Evolutionary conservation across 2,888 invertebrate genomes (phyloP).

Genomic region (Sinelater perroti): DNA sequence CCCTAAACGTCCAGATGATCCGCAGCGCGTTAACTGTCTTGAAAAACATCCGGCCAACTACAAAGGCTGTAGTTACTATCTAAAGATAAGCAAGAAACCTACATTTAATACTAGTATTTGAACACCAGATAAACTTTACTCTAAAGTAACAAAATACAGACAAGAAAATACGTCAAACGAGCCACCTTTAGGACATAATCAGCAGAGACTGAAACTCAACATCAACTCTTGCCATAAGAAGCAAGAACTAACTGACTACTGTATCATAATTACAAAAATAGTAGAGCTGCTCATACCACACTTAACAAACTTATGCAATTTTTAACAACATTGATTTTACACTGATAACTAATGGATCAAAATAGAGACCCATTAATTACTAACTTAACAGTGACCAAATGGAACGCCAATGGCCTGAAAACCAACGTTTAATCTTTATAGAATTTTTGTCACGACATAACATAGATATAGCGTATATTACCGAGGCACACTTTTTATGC

Average conservation of each 20-base stretch:
- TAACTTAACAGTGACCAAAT: not conserved
- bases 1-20: no score
- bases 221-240: not conserved
- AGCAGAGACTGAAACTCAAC: not conserved
- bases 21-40: no score
- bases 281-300: no score
- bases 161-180: not conserved
- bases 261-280: not conserved
- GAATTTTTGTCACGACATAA: not conserved
- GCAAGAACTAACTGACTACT: not conserved
- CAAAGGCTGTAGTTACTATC: no score
- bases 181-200: not conserved
- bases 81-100: not conserved
- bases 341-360: not conserved
- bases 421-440: not conserved
- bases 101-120: not conserved
- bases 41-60: no score
- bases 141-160: not conserved
- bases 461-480: not conserved
- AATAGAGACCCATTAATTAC: not conserved
- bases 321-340: not conserved
- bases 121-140: not conserved
- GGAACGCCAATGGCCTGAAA: not conserved
- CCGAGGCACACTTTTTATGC: not conserved
- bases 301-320: no score